Evolutionary conservation across 2,888 invertebrate species (phyloP), one percentile per base, ranked within the genome.

Genomic region (Tachystola acroxantha): DNA sequence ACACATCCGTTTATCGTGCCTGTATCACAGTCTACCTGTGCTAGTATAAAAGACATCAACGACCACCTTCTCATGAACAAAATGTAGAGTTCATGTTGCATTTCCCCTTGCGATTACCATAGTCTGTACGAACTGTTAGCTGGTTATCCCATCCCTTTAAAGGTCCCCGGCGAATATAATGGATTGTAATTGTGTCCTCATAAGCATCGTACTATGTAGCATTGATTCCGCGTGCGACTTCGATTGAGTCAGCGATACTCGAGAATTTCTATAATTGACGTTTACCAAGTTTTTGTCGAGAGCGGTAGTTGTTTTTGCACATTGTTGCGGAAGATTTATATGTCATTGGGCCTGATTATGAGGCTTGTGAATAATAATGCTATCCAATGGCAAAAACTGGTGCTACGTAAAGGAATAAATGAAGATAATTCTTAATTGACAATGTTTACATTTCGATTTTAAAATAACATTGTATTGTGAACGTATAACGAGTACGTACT

Each of bases 171-270:
- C 56, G 71, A 72, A 76, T 78, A 78, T 82, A 82, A 81, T 77
- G 74, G 70, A 69, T 69, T 72, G 78, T 82, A 81, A 82, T 84
- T 82, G 80, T 82, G 75, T 78, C 70, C 76, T 82, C 84, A 79
- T 80, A 81, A 81, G 74, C 69, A 66, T 45, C 46, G 62, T 60
- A 53, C 62, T 62, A 61, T 64, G 66, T 69, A 66, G 61, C 27
- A 6, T 26, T 9, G 27, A 27, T 10, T 27, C 27, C 10, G 27
- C 61, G 63, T 59, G 66, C 60, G 63, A 63, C 57, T 57, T 57
- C 57, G 73, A 81, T 82, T 78, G 78, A 81, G 71, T 70, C 69
- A 69, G 67, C 70, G 75, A 81, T 80, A 81, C 64, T 58, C 53
- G 52, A 48, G 45, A 57, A 60, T 62, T 61, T 49, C 54, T 58